Conservation (phyloP, 2,797 vertebrate genomes). For the Coilia nasus region DNA sequence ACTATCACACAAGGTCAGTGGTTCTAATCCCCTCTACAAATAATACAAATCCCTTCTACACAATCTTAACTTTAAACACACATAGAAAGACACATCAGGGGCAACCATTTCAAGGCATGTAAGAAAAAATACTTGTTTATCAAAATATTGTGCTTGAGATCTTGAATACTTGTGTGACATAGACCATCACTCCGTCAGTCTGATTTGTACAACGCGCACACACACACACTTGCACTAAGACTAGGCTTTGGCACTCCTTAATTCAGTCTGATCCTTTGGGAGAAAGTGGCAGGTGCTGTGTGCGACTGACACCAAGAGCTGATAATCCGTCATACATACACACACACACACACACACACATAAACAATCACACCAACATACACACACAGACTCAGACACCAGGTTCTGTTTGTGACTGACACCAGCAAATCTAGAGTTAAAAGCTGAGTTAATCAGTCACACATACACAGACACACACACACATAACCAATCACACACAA, state of each 20-base stretch:
- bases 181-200: background rate
- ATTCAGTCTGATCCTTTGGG: background rate
- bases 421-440: too few species aligned
- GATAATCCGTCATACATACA: background rate
- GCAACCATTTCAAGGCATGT: background rate
- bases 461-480: too few species aligned
- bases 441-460: too few species aligned
- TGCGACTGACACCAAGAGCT: too few species aligned
- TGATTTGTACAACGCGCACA: background rate
- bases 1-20: constrained; percentile 24
- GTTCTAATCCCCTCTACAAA: constrained; percentile 17
- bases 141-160: background rate
- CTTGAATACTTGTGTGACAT: background rate
- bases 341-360: background rate
- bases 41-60: constrained; percentile 23
- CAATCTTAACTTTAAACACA: constrained; percentile 5
- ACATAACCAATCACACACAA: too few species aligned
- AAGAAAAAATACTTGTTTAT: background rate
- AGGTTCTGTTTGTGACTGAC: too few species aligned
- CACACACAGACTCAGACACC: too few species aligned
- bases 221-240: too few species aligned
- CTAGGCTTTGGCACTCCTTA: background rate
- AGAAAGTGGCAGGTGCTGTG: background rate
- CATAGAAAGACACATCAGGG: background rate
- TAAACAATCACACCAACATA: too few species aligned